Evolutionary conservation across 2,888 invertebrate species (phyloP), one percentile per base, ranked within the genome.

Genomic region (Mythimna loreyi): DNA sequence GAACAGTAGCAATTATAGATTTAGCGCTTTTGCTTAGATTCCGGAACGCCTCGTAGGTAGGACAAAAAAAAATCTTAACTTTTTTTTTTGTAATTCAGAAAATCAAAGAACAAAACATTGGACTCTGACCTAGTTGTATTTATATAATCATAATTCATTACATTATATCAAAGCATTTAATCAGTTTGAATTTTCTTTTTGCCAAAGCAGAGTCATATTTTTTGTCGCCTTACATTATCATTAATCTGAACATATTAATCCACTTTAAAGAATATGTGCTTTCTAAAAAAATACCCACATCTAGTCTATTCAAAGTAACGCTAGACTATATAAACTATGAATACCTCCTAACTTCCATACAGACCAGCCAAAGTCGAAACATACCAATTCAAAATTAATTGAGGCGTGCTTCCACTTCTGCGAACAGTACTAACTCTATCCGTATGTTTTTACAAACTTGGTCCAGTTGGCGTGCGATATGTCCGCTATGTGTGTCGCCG

Each of bases 381-480:
- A 79, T 67, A 73, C 57, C 68, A 25, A 75, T 72, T 73, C 68
- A 78, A 85, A 81, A 83, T 78, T 84, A 80, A 81, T 83, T 85
- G 78, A 78, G 43, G 63, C 45, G 23, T 62, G 72, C 80, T 74
- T 71, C 83, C 79, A 70, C 69, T 84, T 84, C 84, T 84, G 81
- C 81, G 83, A 81, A 84, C 73, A 62, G 85, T 85, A 86, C 87
- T 78, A 72, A 81, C 83, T 86, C 85, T 82, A 88, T 89, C 87
- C 94, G 93, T 92, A 86, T 91, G 92, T 94, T 95, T 95, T 95
- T 95, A 88, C 92, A 84, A 86, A 86, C 86, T 81, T 91, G 94
- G 90, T 93, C 94, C 89, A 94, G 91, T 94, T 93, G 91, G 81
- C 79, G 95, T 95, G 96, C 95, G 90, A 94, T 96, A 95, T 95